Percentiles rank a stretch among this genome's conserved stretches.
phyloP scores from a whole-genome alignment of 2,888 invertebrate species.

The Pecten maximus region DNA sequence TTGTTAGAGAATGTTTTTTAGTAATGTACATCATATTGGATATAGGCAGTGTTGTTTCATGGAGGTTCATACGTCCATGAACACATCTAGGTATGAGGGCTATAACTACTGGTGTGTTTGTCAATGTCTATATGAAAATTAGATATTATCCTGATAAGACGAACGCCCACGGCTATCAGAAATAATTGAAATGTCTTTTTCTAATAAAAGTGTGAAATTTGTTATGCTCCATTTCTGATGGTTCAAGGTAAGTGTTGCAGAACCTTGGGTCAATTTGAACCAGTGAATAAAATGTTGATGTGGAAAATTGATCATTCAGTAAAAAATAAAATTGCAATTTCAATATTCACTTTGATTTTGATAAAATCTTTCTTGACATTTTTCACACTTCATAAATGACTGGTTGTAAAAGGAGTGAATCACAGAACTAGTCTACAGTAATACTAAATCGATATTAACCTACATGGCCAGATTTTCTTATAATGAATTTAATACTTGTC shows the following conservation, averaged over 20 bases:
- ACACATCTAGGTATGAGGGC: background rate
- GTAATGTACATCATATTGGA: background rate
- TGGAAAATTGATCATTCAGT: background rate
- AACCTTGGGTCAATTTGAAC: slow-evolving; percentile 21
- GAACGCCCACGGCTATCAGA: background rate
- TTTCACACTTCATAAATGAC: too few relatives aligned
- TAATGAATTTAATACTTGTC: too few relatives aligned
- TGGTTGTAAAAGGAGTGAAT: too few relatives aligned
- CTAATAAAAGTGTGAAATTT: background rate
- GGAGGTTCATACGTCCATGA: background rate
- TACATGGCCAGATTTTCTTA: too few relatives aligned
- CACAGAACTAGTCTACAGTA: too few relatives aligned
- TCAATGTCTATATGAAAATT: background rate
- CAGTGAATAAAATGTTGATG: background rate
- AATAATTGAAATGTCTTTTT: slow-evolving; percentile 3
- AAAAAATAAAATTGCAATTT: background rate
- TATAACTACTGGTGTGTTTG: background rate
- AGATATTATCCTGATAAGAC: background rate
- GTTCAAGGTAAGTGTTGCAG: background rate
- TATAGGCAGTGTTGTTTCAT: background rate
- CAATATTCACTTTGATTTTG: background rate
- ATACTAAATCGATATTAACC: too few relatives aligned
- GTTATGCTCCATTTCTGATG: background rate
- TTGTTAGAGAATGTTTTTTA: background rate
- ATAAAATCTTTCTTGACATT: background rate